These are phyloP conservation scores for Scarus forsteni DNA, from an alignment of 2,797 vertebrate genomes.

Conservation along the genomic window DNA sequence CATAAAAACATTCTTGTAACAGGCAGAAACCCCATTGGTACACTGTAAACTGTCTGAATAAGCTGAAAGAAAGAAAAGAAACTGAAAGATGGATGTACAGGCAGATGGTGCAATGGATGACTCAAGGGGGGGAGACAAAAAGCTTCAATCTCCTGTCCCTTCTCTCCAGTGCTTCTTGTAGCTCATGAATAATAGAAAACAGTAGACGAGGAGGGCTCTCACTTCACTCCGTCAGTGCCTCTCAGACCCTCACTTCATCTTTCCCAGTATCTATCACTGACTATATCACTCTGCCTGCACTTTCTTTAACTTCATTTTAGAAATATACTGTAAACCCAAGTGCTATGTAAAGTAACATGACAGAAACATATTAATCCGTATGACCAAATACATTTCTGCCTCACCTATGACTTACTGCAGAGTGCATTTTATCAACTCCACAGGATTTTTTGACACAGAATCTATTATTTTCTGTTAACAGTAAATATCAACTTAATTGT, in stretches of 20 bases:
- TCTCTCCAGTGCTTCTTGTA: constrained; percentile 40
- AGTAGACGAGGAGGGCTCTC: constrained; percentile 34
- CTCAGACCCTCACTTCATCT: constrained; percentile 8
- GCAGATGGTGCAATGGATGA: constrained; percentile 10
- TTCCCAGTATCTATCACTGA: neutral
- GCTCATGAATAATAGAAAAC: constrained; percentile 71
- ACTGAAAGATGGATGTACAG: neutral
- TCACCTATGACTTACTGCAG: too few species aligned
- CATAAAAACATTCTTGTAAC: too few species aligned
- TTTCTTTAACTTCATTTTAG: neutral
- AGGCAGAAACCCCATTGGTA: too few species aligned
- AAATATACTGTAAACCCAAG: neutral
- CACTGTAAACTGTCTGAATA: too few species aligned
- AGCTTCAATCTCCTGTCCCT: constrained; percentile 33
- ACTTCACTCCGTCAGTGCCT: constrained; percentile 28
- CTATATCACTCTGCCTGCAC: neutral
- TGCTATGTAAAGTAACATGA: neutral
- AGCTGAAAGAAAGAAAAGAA: constrained; percentile 1
- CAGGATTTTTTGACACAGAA: too few species aligned
- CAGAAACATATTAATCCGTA: neutral
- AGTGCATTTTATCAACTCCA: too few species aligned
- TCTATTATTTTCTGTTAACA: too few species aligned
- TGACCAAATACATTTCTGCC: neutral
- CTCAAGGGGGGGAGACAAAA: constrained; percentile 21
- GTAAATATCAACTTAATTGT: too few species aligned